phyloP scores from a whole-genome alignment of 1,140 invertebrate genomes.

The Drosophila cardini region DNA sequence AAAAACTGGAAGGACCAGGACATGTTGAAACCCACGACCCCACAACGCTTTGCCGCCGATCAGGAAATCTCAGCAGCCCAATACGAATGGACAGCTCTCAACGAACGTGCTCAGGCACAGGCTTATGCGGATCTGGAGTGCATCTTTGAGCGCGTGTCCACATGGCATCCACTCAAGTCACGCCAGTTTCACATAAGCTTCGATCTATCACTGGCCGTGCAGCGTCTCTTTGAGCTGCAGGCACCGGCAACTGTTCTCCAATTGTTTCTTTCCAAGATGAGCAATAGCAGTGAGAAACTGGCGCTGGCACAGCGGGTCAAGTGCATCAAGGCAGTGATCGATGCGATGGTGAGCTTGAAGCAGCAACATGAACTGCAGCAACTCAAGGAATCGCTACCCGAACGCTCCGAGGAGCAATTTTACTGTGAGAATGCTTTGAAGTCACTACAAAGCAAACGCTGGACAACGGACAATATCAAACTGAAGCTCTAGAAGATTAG shows the following conservation, averaged over 20 bases:
- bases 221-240: constrained; percentile 68
- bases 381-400: constrained; percentile 65
- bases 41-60: constrained; percentile 71
- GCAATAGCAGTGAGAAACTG: constrained; percentile 72
- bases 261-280: constrained; percentile 77
- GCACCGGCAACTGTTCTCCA: constrained; percentile 75
- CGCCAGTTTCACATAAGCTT: constrained; percentile 83
- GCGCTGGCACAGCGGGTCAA: constrained; percentile 71
- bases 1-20: constrained; percentile 82
- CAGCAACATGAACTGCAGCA: constrained; percentile 75
- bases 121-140: constrained; percentile 78
- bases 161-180: constrained; percentile 74
- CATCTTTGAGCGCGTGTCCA: constrained; percentile 80
- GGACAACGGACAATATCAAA: constrained; percentile 82
- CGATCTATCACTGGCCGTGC: constrained; percentile 71
- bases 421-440: constrained; percentile 83
- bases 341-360: constrained; percentile 75
- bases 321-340: constrained; percentile 75
- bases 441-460: constrained; percentile 76
- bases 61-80: constrained; percentile 75
- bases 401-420: constrained; percentile 77
- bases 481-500: constrained; percentile 57
- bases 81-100: constrained; percentile 82
- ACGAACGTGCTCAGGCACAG: constrained; percentile 76
- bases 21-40: constrained; percentile 56